A percentile compares a stretch with the other conserved stretches of the same genome.
These are phyloP conservation scores for Alaudala cheleensis DNA, from an alignment of 2,113 vertebrate genomes.

Conservation along the genomic window DNA sequence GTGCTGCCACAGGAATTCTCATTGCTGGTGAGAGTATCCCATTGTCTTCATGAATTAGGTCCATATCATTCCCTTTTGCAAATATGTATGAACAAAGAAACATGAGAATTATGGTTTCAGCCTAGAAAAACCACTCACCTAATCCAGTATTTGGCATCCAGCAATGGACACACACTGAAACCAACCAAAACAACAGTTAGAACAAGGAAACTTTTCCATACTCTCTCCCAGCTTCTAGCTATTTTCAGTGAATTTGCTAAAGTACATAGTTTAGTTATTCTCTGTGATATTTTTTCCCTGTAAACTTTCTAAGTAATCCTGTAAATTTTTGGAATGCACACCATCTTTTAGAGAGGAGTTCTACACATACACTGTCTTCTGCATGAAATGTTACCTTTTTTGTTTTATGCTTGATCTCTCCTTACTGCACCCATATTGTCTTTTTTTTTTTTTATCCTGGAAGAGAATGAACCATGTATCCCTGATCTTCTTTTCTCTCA, in stretches of 20 bases:
- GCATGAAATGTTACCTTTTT: neutral
- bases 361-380: neutral
- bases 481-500: neutral
- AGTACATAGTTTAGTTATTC: neutral
- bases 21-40: neutral
- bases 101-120: neutral
- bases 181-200: neutral
- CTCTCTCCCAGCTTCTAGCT: neutral
- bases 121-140: neutral
- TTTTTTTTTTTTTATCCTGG: neutral
- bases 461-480: neutral
- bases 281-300: neutral
- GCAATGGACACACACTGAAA: neutral
- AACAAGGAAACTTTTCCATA: neutral
- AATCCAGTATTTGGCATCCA: neutral
- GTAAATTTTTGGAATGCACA: neutral
- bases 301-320: neutral
- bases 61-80: neutral
- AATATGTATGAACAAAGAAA: neutral
- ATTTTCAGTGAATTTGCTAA: neutral
- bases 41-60: neutral
- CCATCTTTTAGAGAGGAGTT: neutral
- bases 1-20: neutral
- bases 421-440: neutral
- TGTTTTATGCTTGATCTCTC: neutral